Conservation (phyloP, 2,888 invertebrate species). For the Anodontia alba region DNA sequence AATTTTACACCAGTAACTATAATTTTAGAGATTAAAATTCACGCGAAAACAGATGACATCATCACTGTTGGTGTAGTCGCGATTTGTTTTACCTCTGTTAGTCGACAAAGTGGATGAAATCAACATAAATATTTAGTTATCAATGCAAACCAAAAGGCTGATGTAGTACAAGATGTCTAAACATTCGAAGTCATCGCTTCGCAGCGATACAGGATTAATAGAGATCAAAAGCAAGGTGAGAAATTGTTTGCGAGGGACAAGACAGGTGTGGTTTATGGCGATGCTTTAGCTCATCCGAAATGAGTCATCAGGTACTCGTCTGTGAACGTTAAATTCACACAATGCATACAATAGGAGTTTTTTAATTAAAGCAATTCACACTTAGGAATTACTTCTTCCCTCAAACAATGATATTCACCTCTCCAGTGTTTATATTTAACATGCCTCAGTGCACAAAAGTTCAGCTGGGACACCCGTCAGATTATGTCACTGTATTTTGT, state of each 20-base stretch:
- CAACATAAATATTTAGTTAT: too few relatives aligned
- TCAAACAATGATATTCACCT: too few relatives aligned
- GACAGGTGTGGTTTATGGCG: constrained; percentile 36
- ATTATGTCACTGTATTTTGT: too few relatives aligned
- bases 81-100: not conserved
- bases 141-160: not conserved
- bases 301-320: not conserved
- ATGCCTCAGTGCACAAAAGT: not conserved
- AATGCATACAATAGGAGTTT: too few relatives aligned
- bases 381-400: too few relatives aligned
- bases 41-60: not conserved
- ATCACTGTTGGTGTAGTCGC: not conserved
- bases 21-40: not conserved
- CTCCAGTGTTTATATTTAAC: not conserved
- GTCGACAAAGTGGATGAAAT: too few relatives aligned
- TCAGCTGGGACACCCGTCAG: not conserved
- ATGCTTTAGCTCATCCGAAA: not conserved
- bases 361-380: too few relatives aligned
- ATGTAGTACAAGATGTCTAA: constrained; percentile 66
- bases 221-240: constrained; percentile 81
- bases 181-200: constrained; percentile 69
- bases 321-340: too few relatives aligned
- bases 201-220: constrained; percentile 64
- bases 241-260: constrained; percentile 33
- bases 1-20: not conserved